Conservation (phyloP, 2,797 vertebrate genomes). For the Notamacropus eugenii region DNA sequence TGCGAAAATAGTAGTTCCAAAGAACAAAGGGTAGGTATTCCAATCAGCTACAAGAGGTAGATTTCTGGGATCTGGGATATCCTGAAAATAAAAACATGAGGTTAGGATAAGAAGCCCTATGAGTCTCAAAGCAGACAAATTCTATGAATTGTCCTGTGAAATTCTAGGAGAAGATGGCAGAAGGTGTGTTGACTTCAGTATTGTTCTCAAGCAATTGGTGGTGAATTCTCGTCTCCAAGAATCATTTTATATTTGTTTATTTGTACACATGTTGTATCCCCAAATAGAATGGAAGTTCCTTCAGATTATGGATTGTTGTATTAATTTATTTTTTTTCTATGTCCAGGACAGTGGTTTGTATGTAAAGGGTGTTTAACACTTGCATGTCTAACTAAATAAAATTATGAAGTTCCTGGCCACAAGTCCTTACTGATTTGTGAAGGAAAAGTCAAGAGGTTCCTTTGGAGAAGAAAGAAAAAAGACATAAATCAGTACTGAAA, state of each 20-base stretch:
- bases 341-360: neutral
- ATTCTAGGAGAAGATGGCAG: conserved; percentile 15
- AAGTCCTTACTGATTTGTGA: neutral
- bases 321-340: neutral
- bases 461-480: neutral
- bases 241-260: neutral
- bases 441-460: neutral
- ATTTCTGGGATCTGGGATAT: conserved; percentile 87
- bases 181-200: neutral
- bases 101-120: neutral
- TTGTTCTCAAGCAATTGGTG: neutral
- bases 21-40: conserved; percentile 95
- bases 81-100: conserved; percentile 81
- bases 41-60: conserved; percentile 89
- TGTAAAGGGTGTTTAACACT: neutral
- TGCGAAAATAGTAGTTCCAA: conserved; percentile 96
- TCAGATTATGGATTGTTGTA: neutral
- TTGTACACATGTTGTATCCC: neutral
- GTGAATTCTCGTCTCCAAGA: neutral
- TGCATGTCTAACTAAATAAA: neutral
- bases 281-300: neutral
- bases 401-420: neutral
- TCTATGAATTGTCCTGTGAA: conserved; percentile 18
- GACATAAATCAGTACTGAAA: neutral
- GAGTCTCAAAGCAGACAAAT: neutral